A percentile compares a stretch with the other conserved stretches of the same genome.
These are phyloP conservation scores for Zoanthus solanderi DNA, from an alignment of 92 coral and sea anemone species.

Conservation along the genomic window DNA sequence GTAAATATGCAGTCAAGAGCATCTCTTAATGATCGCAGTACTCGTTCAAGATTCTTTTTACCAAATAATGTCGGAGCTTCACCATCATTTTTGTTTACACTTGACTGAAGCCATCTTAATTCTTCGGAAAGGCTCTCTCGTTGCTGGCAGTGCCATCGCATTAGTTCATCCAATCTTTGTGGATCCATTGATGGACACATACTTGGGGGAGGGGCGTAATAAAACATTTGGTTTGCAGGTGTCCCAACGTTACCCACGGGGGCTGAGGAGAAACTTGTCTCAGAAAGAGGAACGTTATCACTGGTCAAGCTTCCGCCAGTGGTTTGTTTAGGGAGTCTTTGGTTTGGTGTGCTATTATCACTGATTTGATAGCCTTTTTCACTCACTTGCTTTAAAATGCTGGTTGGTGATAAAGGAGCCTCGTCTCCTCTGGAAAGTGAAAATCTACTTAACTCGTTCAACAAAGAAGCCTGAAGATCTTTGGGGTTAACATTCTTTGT, in stretches of 20 bases:
- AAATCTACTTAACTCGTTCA: conserved; percentile 47
- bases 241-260: background rate
- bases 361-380: background rate
- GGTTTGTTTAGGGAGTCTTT: background rate
- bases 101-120: conserved; percentile 8
- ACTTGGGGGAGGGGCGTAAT: conserved; percentile 14
- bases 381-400: background rate
- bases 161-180: conserved; percentile 17
- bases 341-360: background rate
- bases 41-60: conserved; percentile 21
- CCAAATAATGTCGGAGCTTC: background rate
- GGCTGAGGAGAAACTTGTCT: background rate
- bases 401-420: background rate
- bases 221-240: conserved; percentile 6
- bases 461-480: conserved; percentile 57
- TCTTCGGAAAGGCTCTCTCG: conserved; percentile 28
- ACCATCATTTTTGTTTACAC: background rate
- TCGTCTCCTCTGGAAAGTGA: background rate
- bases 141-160: conserved; percentile 38
- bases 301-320: background rate
- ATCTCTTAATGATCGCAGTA: conserved; percentile 31
- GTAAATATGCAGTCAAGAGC: conserved; percentile 40
- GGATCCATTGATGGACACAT: conserved; percentile 25
- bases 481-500: conserved; percentile 39
- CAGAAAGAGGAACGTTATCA: background rate